Conservation (phyloP, 2,797 vertebrate genomes). For the Thalassophryne amazonica region DNA sequence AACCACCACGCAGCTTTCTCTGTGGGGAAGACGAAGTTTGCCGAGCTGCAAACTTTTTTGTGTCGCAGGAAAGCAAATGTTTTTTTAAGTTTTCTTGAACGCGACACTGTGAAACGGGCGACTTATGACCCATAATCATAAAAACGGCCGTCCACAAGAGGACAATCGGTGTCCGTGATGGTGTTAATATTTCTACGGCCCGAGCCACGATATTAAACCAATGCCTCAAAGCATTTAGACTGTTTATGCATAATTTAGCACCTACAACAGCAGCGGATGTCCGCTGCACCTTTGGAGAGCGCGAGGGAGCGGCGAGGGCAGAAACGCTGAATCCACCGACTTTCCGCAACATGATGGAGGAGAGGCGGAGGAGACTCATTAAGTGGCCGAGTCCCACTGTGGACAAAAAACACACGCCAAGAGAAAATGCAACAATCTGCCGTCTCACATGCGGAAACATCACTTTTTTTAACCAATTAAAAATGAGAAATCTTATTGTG, state of each 20-base stretch:
- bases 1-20: constrained; percentile 35
- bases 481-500: constrained; percentile 76
- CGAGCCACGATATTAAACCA: constrained; percentile 77
- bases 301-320: constrained; percentile 54
- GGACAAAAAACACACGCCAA: constrained; percentile 65
- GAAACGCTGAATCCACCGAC: constrained; percentile 76
- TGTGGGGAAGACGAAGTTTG: constrained; percentile 30
- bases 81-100: constrained; percentile 49
- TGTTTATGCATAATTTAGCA: constrained; percentile 82
- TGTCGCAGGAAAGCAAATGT: constrained; percentile 35
- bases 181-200: constrained; percentile 64
- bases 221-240: constrained; percentile 81
- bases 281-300: constrained; percentile 72
- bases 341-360: constrained; percentile 75
- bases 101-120: constrained; percentile 50
- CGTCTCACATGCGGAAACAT: constrained; percentile 41
- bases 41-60: constrained; percentile 44
- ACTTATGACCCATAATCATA: constrained; percentile 72
- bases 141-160: constrained; percentile 65
- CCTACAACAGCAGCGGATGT: constrained; percentile 71
- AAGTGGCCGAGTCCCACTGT: constrained; percentile 69
- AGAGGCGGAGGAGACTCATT: constrained; percentile 74
- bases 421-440: constrained; percentile 59
- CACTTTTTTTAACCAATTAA: constrained; percentile 73
- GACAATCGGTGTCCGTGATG: constrained; percentile 58